Conservation (phyloP, 2,888 invertebrate genomes). For the Dynastes grantii region DNA sequence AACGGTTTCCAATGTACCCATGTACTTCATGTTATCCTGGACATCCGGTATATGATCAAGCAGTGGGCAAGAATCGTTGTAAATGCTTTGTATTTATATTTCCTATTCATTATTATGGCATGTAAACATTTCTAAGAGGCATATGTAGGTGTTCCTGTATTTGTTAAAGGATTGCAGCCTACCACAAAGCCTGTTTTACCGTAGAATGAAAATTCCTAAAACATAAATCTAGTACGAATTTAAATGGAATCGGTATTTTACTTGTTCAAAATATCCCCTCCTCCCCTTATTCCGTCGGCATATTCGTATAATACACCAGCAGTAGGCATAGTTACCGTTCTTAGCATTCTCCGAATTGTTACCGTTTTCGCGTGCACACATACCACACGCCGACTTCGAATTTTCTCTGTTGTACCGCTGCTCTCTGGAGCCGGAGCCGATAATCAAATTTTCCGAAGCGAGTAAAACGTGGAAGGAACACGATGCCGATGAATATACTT, state of each 20-base stretch:
- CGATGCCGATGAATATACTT: slow-evolving; percentile 29
- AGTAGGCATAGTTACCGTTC: slow-evolving; percentile 1
- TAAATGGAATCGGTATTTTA: slow-evolving; percentile 20
- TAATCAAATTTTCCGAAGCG: slow-evolving; percentile 35
- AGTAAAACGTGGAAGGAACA: slow-evolving; percentile 29
- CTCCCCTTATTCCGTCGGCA: not conserved
- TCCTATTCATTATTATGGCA: too few species aligned
- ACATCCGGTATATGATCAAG: too few species aligned
- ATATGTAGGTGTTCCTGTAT: too few species aligned
- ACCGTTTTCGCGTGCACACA: slow-evolving; percentile 2
- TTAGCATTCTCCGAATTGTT: slow-evolving; percentile 28
- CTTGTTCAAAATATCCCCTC: slow-evolving; percentile 6
- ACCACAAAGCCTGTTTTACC: too few species aligned
- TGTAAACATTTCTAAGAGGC: too few species aligned
- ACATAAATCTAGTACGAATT: slow-evolving; percentile 1
- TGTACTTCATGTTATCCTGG: too few species aligned
- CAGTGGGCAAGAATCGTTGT: too few species aligned
- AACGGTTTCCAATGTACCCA: too few species aligned
- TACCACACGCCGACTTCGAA: not conserved
- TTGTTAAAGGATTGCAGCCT: too few species aligned
- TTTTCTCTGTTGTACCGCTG: slow-evolving; percentile 17
- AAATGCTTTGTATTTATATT: too few species aligned
- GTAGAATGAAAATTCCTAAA: not conserved
- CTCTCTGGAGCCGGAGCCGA: not conserved
- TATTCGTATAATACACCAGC: slow-evolving; percentile 1